phyloP scores from a whole-genome alignment of 2,797 vertebrate species.

The Rhincodon typus region DNA sequence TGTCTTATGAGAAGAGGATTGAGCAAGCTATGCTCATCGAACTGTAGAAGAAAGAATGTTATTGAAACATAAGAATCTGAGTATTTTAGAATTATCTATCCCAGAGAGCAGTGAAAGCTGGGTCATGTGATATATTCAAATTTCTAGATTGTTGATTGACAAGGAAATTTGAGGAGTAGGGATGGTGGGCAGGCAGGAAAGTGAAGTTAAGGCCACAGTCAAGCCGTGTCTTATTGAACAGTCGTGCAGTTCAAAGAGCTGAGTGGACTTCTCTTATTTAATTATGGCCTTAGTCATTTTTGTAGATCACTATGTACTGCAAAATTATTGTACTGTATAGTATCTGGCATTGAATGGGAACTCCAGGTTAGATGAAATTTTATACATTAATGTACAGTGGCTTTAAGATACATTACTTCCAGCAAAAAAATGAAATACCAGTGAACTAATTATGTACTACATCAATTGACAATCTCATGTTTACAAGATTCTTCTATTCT shows the following conservation, averaged over 20 bases:
- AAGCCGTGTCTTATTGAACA: neutral
- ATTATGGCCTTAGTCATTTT: neutral
- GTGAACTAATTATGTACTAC: neutral
- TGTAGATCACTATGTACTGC: neutral
- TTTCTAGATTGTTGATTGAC: too few relatives aligned
- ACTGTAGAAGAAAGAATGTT: neutral
- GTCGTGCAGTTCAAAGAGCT: neutral
- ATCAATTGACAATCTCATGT: conserved; percentile 18
- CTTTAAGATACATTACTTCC: neutral
- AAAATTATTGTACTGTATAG: neutral
- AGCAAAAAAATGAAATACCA: neutral
- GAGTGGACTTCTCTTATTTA: neutral
- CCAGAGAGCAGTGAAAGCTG: neutral
- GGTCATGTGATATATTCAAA: neutral
- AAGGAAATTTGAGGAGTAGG: neutral
- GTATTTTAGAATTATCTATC: neutral
- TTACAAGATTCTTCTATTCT: neutral
- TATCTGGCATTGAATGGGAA: conserved; percentile 14
- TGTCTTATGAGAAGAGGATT: neutral
- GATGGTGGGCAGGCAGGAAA: neutral
- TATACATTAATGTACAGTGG: neutral
- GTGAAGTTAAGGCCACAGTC: neutral
- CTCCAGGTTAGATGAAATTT: neutral
- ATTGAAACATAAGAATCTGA: neutral
- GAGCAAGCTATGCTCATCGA: neutral